Conservation (phyloP, 2,113 vertebrate genomes). For the Poeciliopsis retropinna region DNA sequence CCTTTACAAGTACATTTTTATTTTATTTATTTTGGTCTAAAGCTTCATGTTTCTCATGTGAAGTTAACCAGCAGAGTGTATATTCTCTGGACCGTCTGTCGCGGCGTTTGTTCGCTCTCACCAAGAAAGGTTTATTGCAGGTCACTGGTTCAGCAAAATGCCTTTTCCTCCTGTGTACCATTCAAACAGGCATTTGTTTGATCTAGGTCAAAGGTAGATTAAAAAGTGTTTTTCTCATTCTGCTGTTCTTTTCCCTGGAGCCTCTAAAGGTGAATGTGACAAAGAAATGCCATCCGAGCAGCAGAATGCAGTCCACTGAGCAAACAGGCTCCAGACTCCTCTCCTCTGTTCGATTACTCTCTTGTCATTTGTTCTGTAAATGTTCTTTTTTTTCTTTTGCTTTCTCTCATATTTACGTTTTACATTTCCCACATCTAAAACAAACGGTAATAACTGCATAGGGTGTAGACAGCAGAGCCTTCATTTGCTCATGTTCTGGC, state of each 20-base stretch:
- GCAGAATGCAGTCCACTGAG: slow-evolving; percentile 34
- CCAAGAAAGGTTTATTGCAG: slow-evolving; percentile 18
- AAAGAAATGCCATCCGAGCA: slow-evolving; percentile 41
- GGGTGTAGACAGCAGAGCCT: not conserved
- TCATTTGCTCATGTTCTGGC: not conserved
- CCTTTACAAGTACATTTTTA: not conserved
- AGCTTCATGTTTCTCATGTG: not conserved
- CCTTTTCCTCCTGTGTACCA: slow-evolving; percentile 33
- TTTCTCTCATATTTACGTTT: not conserved
- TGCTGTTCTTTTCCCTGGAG: slow-evolving; percentile 44
- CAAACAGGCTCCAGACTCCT: slow-evolving; percentile 53
- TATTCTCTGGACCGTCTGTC: slow-evolving; percentile 16
- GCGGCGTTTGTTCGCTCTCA: slow-evolving; percentile 16
- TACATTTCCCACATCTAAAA: not conserved
- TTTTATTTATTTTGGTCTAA: not conserved
- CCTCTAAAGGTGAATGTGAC: slow-evolving; percentile 37
- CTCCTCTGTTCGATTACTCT: slow-evolving; percentile 30
- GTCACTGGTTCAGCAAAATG: slow-evolving; percentile 28
- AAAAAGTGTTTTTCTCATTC: slow-evolving; percentile 52
- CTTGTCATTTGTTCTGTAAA: slow-evolving; percentile 10
- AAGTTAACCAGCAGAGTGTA: slow-evolving; percentile 1
- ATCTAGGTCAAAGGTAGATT: slow-evolving; percentile 61
- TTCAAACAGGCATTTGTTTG: slow-evolving; percentile 48
- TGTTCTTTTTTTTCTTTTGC: not conserved
- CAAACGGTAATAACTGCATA: not conserved